Conservation (phyloP, 1,140 invertebrate species). For the Tetramorium alpestre region DNA sequence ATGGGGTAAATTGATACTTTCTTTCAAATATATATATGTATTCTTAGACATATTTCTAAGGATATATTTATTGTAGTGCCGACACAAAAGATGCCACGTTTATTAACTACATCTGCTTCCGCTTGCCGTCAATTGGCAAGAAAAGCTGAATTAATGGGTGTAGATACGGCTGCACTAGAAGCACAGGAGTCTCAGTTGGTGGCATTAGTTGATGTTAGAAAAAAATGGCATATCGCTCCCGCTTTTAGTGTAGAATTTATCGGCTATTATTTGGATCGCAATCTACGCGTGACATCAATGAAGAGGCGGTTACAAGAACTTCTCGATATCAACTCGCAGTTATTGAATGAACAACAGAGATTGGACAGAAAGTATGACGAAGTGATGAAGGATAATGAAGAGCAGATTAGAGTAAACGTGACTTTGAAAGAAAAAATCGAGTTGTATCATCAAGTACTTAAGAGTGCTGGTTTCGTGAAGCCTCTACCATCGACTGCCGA, state of each 20-base stretch:
- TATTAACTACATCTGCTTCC: constrained; percentile 95
- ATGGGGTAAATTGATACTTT: constrained; percentile 89
- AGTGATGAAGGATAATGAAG: constrained; percentile 86
- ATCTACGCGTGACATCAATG: constrained; percentile 91
- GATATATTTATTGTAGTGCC: constrained; percentile 88
- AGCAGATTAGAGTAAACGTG: constrained; percentile 83
- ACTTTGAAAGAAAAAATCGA: constrained; percentile 87
- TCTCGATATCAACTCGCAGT: constrained; percentile 90
- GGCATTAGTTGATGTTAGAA: constrained; percentile 93
- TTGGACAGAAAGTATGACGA: constrained; percentile 92
- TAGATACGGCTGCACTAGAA: constrained; percentile 92
- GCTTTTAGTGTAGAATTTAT: constrained; percentile 97
- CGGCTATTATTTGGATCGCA: constrained; percentile 96
- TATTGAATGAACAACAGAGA: constrained; percentile 90
- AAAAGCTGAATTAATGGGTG: constrained; percentile 96
- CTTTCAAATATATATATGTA: constrained; percentile 30
- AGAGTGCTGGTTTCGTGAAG: constrained; percentile 79
- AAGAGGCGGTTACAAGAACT: constrained; percentile 91
- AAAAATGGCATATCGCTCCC: constrained; percentile 97
- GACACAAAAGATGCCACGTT: constrained; percentile 96
- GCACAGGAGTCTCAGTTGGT: constrained; percentile 93
- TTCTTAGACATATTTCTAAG: not conserved
- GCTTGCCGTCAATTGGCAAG: constrained; percentile 93
- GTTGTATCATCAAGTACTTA: constrained; percentile 80
- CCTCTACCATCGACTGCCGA: constrained; percentile 78